Evolutionary conservation across 1,140 invertebrate species (phyloP), one percentile per base, ranked within the genome.

Genomic region (Drosophila tristis): DNA sequence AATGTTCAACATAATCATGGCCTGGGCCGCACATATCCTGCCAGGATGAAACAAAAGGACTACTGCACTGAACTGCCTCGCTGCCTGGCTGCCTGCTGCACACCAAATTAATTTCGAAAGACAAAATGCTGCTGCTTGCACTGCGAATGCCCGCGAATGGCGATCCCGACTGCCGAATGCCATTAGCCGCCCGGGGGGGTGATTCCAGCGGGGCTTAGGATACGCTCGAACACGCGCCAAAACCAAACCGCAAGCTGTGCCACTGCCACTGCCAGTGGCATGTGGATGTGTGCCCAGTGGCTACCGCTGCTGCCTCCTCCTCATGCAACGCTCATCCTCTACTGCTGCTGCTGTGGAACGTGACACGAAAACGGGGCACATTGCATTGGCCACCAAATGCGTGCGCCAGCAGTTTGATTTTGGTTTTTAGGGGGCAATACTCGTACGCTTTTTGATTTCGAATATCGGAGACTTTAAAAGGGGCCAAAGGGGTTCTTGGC

Each of bases 91-190:
- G 42, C 44, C 63, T 42, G 58, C 78, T 65, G 82, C 70, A 72
- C 56, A 87, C 82, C 82, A 87, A 86, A 86, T 86, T 86, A 86
- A 86, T 86, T 86, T 87, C 78, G 66, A 78, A 74, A 86, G 82
- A 86, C 82, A 87, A 72, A 86, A 87, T 86, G 78, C 70, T 81
- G 31, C 31, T 64, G 55, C 64, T 54, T 78, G 78, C 78, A 81
- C 78, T 72, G 74, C 68, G 23, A 77, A 80, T 62, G 67, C 70
- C 74, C 35, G 35, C 35, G 35, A 39, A 39, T 39, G 35, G 9
- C 35, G 26, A 6, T 29, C 5, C 26, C 26, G 26, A 35, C 2
- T 9, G 31, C 35, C 78, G 82, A 62, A 54, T 57, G 70, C 82
- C 82, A 87, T 87, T 86, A 87, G 82, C 59, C 3, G 31, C 31